Evolutionary conservation across 2,888 invertebrate genomes (phyloP), one percentile per base, ranked within the genome.

Genomic region (Chymomyza fuscimana): DNA sequence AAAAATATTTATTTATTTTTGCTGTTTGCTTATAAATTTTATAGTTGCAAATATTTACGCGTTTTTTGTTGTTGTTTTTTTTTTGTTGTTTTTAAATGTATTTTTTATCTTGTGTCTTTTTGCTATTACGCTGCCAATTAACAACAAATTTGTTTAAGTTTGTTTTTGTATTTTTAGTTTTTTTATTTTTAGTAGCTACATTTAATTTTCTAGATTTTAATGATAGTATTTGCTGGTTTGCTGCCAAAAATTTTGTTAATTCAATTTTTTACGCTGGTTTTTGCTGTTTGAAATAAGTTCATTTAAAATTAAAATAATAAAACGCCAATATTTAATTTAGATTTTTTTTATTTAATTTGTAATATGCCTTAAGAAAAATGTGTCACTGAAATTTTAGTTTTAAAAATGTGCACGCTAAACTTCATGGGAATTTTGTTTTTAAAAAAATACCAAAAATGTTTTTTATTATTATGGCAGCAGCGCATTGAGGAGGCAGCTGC

Each of bases 1-100:
- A 87, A 87, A 85, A 86, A 86, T 87, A 87, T 86, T 87, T 87
- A 85, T 86, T 86, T 81, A 74, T 73, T 67, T 63, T 70, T 64
- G 52, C 56, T 70, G 63, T 52, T 65, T 40, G 12, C 22, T 65
- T 54, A 58, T 40, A 19, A 50, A 22, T 60, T 63, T 19, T 68
- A 67, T 68, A 46, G 65, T 73, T 78, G 68, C 67, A 70, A 70
- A 68, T 68, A 67, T 52, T 60, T 62, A 46, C 52, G 51, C 54
- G 25, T 65, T 72, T 72, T 51, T 36, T 54, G 5, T 54, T 54
- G 54, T n/a, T 51, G 56, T 56, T 56, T 56, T 19, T 56, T 1
- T 29, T 58, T 58, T n/a, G n/a, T 58, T 58, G 2, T 58, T 58
- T 25, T 54, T 54, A 5, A 15, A 1, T 52, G 56, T 63, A 36